Base-by-base conservation (phyloP, 1,140 invertebrate species). In the Drosophila repletoides region DNA sequence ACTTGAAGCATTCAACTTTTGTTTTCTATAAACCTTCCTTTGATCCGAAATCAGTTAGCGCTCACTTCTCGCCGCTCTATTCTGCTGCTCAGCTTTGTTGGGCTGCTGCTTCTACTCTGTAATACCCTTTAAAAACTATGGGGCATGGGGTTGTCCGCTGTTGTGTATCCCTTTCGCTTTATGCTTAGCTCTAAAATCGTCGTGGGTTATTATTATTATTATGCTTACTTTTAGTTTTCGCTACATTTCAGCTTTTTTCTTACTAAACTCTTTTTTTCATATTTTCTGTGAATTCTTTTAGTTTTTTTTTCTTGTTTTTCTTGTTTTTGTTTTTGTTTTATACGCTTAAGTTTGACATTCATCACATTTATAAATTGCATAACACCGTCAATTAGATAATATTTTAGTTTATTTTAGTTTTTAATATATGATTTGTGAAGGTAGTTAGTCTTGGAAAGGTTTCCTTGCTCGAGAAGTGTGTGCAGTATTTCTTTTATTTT, bases 311-410 rank as follows among this genome's bases (percentile, higher is more conserved):
- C 48, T 34, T 48, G 4, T 6, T 14, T 12, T 51, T 61, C 58
- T 68, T 31, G 9, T 33, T 52, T 56, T 5, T 63, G 7, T 68
- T 70, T 48, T 12, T 38, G 34, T 79, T 72, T 38, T 53, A 74
- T 79, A 79, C 71, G 75, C 74, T 83, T 79, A 84, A 83, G 79
- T 74, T 83, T 84, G 75, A 84, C 79, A 84, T 84, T 86, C 79
- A 84, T 84, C 79, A 84, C 79, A 84, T 84, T 84, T 86, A 84
- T 86, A 84, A 84, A 84, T 84, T 83, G 79, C 77, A 84, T 83
- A 83, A 83, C 79, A 83, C 79, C 79, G 53, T 84, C 79, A 83
- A 83, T 67, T 84, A 79, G 74, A 84, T 83, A 83, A 74, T 81
- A 71, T 76, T n/a, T n/a, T n/a, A n/a, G n/a, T n/a, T 53, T 81